Evolutionary conservation across 2,888 invertebrate genomes (phyloP).

Genomic region (Trissoscelio sp.): DNA sequence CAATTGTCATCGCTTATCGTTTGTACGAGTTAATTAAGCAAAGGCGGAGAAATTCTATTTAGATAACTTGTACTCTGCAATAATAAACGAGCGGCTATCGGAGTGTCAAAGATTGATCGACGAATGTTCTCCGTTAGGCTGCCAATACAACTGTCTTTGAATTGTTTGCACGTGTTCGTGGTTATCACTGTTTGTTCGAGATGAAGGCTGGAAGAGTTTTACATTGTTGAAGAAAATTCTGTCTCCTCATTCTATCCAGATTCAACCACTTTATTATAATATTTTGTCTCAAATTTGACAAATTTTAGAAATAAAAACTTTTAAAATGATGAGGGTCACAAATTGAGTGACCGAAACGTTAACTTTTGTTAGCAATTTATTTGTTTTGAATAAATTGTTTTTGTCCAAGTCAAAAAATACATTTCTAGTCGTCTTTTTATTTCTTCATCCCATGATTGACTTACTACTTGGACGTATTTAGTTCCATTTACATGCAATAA

Average conservation of each 20-base stretch:
- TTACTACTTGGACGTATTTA: too few relatives aligned
- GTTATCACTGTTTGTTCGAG: constrained; percentile 67
- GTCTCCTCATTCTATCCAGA: too few relatives aligned
- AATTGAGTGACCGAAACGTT: too few relatives aligned
- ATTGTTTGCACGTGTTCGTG: constrained; percentile 69
- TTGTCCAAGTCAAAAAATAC: too few relatives aligned
- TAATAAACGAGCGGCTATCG: constrained; percentile 68
- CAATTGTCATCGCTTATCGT: constrained; percentile 67
- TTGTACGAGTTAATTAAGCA: constrained; percentile 66
- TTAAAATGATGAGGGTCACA: too few relatives aligned
- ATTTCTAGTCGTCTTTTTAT: too few relatives aligned
- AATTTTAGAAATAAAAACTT: not conserved
- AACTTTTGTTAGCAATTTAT: too few relatives aligned
- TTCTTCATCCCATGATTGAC: too few relatives aligned
- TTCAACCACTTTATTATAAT: constrained; percentile 27
- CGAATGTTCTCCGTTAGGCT: constrained; percentile 50
- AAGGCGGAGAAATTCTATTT: constrained; percentile 68
- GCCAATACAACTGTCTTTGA: constrained; percentile 64
- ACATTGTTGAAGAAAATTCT: constrained; percentile 50
- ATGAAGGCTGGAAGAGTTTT: constrained; percentile 64
- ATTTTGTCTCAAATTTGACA: not conserved
- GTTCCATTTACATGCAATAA: too few relatives aligned
- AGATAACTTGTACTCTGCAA: constrained; percentile 67
- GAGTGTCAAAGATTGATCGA: constrained; percentile 70
- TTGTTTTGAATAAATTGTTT: too few relatives aligned